These are phyloP conservation scores for Heliocidaris erythrogramma DNA, from an alignment of 35 echinoderm and acorn worm genomes.

Conservation along the genomic window DNA sequence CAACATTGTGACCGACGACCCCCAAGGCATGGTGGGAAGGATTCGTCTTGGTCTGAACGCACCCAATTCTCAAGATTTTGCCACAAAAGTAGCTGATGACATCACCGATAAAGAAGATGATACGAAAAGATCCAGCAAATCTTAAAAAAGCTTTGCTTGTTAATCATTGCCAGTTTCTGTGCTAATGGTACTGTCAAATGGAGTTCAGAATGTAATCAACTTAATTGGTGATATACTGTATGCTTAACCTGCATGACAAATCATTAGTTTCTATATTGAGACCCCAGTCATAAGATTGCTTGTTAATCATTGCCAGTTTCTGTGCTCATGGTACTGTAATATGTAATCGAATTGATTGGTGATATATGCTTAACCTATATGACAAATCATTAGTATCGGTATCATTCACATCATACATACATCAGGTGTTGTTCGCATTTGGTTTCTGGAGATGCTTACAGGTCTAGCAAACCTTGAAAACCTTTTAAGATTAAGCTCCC, in stretches of 20 bases:
- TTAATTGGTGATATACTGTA: background rate
- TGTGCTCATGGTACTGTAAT: background rate
- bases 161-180: background rate
- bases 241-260: background rate
- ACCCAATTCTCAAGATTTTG: conserved; percentile 51
- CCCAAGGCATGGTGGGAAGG: conserved; percentile 68
- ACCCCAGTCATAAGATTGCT: background rate
- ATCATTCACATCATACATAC: no score
- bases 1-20: conserved; percentile 82
- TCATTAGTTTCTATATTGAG: background rate
- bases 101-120: conserved; percentile 79
- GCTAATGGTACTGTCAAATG: background rate
- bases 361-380: background rate
- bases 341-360: background rate
- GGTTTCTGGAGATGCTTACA: background rate
- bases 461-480: background rate
- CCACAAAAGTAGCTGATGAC: conserved; percentile 77
- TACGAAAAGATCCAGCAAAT: conserved; percentile 69
- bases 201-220: background rate
- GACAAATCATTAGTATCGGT: no score
- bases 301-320: background rate
- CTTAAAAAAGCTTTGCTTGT: background rate
- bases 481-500: background rate
- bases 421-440: no score
- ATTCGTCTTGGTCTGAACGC: conserved; percentile 61